Evolutionary conservation across 2,797 vertebrate species (phyloP).

Genomic region (Chaetodon trifasciatus): DNA sequence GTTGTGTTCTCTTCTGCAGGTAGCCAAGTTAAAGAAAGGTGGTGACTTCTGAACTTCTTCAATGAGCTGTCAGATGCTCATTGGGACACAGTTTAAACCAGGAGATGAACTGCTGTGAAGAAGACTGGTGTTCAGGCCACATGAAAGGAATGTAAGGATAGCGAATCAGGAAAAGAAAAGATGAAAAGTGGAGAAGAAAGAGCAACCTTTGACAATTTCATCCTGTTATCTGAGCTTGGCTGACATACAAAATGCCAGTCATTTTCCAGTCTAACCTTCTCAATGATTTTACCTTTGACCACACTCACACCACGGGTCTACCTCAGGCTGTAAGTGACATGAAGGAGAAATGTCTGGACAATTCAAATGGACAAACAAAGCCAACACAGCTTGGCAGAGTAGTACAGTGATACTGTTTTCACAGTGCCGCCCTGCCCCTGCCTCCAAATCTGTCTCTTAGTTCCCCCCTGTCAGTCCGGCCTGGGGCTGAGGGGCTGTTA

Average conservation of each 20-base stretch:
- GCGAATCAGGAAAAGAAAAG: conserved; percentile 23
- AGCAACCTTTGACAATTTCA: conserved; percentile 40
- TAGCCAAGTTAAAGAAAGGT: background rate
- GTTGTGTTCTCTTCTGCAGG: conserved; percentile 15
- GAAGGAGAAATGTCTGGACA: conserved; percentile 75
- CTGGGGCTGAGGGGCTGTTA: conserved; percentile 86
- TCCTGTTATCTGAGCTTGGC: conserved; percentile 40
- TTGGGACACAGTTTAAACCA: conserved; percentile 19
- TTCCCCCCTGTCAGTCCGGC: conserved; percentile 62
- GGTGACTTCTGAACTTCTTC: conserved; percentile 36
- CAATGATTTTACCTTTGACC: conserved; percentile 38
- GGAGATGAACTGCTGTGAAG: conserved; percentile 27
- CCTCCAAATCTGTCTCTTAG: conserved; percentile 51
- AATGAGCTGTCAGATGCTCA: conserved; percentile 56
- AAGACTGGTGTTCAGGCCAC: conserved; percentile 34
- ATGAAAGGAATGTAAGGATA: conserved; percentile 72
- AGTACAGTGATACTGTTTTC: conserved; percentile 80
- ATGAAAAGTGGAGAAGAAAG: conserved; percentile 21
- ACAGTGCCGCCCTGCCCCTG: conserved; percentile 67
- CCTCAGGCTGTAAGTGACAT: conserved; percentile 72
- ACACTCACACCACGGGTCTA: conserved; percentile 48
- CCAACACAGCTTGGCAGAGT: conserved; percentile 81
- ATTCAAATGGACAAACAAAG: conserved; percentile 85
- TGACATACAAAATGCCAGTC: conserved; percentile 37
- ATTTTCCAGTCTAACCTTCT: conserved; percentile 44